A percentile compares a stretch with the other conserved stretches of the same genome.
phyloP scores from a whole-genome alignment of 2,888 invertebrate genomes.

The Microplitis deprimator region DNA sequence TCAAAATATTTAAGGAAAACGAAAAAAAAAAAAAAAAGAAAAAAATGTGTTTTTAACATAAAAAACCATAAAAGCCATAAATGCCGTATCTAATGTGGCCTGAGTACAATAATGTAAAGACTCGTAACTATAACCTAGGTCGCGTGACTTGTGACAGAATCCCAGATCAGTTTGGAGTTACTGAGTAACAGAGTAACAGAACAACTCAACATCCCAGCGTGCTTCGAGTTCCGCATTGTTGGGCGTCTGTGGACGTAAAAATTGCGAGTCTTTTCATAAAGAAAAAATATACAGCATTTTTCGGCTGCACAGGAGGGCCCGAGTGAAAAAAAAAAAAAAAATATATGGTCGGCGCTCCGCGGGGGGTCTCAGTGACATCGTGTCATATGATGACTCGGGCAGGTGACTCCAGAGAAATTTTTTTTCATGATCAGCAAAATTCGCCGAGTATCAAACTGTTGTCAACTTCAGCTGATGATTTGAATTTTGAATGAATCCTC shows the following conservation, averaged over 20 bases:
- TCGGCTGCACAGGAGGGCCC: neutral
- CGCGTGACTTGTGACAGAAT: neutral
- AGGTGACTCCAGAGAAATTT: neutral
- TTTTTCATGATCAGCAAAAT: neutral
- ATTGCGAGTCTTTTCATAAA: neutral
- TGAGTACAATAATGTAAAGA: neutral
- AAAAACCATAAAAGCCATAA: conserved; percentile 1
- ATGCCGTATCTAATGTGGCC: neutral
- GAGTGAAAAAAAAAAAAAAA: neutral
- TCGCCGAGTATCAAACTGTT: neutral
- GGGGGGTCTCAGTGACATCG: neutral
- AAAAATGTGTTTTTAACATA: neutral
- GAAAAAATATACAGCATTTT: too few relatives aligned
- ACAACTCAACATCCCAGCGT: neutral
- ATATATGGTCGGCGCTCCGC: conserved; percentile 2
- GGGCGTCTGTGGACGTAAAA: neutral
- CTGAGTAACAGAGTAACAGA: too few relatives aligned
- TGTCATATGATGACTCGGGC: conserved; percentile 7
- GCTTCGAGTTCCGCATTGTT: neutral
- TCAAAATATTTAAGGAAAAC: too few relatives aligned
- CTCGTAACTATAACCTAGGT: neutral
- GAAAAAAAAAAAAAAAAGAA: neutral
- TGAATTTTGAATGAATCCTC: too few relatives aligned
- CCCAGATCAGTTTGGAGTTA: neutral
- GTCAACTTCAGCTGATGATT: too few relatives aligned